Percentiles rank a stretch among this genome's conserved stretches.
Evolutionary conservation across 37 sponge, comb jelly and placozoan species (phyloP).

Genomic region (Agelas oroides): DNA sequence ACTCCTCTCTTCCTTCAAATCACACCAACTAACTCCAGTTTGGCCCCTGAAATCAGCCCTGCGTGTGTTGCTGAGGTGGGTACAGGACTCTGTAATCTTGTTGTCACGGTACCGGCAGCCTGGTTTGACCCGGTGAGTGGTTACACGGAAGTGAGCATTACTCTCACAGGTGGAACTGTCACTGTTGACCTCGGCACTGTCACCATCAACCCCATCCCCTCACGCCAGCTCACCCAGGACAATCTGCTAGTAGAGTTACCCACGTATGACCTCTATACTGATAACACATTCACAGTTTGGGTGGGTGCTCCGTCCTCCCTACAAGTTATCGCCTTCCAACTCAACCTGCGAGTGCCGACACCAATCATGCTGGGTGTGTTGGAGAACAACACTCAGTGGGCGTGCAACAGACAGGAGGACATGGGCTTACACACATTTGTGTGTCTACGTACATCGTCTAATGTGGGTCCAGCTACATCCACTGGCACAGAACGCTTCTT

Average conservation of each 20-base stretch:
- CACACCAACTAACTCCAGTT: background rate
- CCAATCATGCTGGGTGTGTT: background rate
- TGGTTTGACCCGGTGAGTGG: slow-evolving; percentile 54
- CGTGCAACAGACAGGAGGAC: background rate
- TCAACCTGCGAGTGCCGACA: background rate
- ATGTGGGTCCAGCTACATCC: background rate
- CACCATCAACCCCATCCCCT: background rate
- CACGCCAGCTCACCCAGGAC: background rate
- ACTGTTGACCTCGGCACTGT: slow-evolving; percentile 7
- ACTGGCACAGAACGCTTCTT: slow-evolving; percentile 24
- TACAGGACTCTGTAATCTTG: slow-evolving; percentile 40
- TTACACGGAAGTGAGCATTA: slow-evolving; percentile 27
- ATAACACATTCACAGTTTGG: slow-evolving; percentile 22
- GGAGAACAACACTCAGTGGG: slow-evolving; percentile 14
- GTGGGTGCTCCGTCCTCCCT: slow-evolving; percentile 13
- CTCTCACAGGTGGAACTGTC: background rate
- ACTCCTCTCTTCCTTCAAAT: slow-evolving; percentile 6
- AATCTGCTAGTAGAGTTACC: slow-evolving; percentile 51
- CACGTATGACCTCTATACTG: slow-evolving; percentile 5
- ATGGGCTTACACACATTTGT: background rate
- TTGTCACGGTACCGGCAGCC: slow-evolving; percentile 32
- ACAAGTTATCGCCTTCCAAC: slow-evolving; percentile 38
- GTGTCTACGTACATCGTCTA: background rate
- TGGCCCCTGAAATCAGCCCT: background rate
- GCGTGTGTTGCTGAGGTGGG: background rate